These are phyloP conservation scores for Drosophila parabipectinata DNA, from an alignment of 1,140 invertebrate genomes.

Conservation along the genomic window DNA sequence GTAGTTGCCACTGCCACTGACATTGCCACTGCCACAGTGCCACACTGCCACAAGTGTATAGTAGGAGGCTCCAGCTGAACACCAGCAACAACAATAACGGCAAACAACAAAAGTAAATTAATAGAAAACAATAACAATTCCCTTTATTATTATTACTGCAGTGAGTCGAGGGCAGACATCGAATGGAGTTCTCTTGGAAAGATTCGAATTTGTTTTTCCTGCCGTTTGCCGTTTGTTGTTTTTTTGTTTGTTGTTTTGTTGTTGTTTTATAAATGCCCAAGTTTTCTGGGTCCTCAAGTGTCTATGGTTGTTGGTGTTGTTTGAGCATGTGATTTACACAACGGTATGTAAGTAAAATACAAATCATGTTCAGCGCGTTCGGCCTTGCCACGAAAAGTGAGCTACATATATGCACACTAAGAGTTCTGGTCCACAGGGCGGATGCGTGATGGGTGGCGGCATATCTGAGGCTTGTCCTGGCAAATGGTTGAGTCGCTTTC, in stretches of 20 bases:
- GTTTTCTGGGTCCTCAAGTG: slow-evolving; percentile 37
- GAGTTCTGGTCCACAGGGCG: slow-evolving; percentile 23
- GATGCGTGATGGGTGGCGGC: slow-evolving; percentile 36
- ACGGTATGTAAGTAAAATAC: slow-evolving; percentile 49
- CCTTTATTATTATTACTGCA: slow-evolving; percentile 55
- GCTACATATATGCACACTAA: slow-evolving; percentile 30
- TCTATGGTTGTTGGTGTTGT: slow-evolving; percentile 14
- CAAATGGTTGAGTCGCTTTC: slow-evolving; percentile 30
- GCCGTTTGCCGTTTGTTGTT: slow-evolving; percentile 20
- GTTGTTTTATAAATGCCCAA: slow-evolving; percentile 42
- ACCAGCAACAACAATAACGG: slow-evolving; percentile 31
- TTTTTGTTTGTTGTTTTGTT: slow-evolving; percentile 16
- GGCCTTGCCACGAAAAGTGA: slow-evolving; percentile 42
- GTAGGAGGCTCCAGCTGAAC: slow-evolving; percentile 1
- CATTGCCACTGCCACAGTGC: neutral
- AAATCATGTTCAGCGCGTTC: slow-evolving; percentile 38
- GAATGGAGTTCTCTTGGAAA: slow-evolving; percentile 35
- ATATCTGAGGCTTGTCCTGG: slow-evolving; percentile 32
- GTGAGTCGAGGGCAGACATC: slow-evolving; percentile 44
- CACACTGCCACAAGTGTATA: slow-evolving; percentile 8
- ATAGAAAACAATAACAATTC: slow-evolving; percentile 56
- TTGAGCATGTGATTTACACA: slow-evolving; percentile 50
- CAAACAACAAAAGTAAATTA: slow-evolving; percentile 50
- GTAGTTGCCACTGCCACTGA: slow-evolving; percentile 1
- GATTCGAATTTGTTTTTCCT: slow-evolving; percentile 46